phyloP scores from a whole-genome alignment of 2,888 invertebrate genomes.

The Leptinotarsa juncta region DNA sequence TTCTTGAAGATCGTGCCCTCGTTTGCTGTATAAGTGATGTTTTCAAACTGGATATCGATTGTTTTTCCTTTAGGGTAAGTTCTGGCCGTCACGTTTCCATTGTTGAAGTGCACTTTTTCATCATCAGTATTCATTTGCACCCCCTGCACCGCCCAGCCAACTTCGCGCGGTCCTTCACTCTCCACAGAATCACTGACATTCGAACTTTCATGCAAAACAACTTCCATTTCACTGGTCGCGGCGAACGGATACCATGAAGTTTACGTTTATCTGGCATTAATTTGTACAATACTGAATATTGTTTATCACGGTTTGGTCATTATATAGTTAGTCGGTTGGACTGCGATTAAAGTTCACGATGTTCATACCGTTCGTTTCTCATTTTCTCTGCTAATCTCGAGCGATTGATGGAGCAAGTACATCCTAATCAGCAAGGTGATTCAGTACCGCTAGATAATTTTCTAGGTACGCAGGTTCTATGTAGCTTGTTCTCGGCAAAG shows the following conservation, averaged over 20 bases:
- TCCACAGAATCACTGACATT: constrained; percentile 9
- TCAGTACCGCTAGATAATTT: constrained; percentile 6
- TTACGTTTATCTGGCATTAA: constrained; percentile 8
- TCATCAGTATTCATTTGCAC: constrained; percentile 24
- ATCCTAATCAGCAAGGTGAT: constrained; percentile 3
- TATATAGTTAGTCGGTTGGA: constrained; percentile 56
- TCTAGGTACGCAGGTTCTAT: not conserved
- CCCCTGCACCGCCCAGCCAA: not conserved
- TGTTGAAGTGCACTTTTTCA: constrained; percentile 25
- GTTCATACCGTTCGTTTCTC: not conserved
- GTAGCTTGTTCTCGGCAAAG: not conserved
- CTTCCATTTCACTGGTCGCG: constrained; percentile 31
- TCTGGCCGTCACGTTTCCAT: not conserved
- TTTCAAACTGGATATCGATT: constrained; percentile 79
- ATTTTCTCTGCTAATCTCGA: constrained; percentile 9
- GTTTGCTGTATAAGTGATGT: constrained; percentile 78
- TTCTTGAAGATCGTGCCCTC: constrained; percentile 69
- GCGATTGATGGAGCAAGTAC: not conserved
- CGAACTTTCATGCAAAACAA: constrained; percentile 33
- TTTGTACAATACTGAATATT: constrained; percentile 38
- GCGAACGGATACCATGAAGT: not conserved
- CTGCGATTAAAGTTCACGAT: constrained; percentile 57
- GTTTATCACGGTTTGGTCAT: constrained; percentile 52
- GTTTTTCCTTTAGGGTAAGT: constrained; percentile 33
- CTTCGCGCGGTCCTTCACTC: not conserved